Base-by-base conservation (phyloP, 2,888 invertebrate species). In the Drosophila emarginata region DNA sequence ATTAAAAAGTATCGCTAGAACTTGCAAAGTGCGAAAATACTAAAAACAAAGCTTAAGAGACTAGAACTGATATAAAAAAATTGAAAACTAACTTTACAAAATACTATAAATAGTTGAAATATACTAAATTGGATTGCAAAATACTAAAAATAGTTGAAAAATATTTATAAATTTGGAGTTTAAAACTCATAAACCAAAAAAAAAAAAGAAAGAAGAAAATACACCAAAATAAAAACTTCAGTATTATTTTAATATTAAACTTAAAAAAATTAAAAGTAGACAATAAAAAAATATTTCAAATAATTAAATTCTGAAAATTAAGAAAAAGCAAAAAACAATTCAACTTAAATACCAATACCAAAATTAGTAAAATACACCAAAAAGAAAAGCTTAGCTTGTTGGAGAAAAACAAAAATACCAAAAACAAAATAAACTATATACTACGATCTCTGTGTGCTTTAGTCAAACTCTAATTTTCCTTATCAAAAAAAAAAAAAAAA, bases 191-290 rank as follows among this genome's bases (percentile, higher is more conserved):
- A 11, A 64, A 45, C 23, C 51, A 23, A 14, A 59, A 66, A 54
- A 45, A 51, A 5, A 26, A 26, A 26, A 26, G 1, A 0, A 26
- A 4, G 6, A 26, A 5, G 11, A 4, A 50, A 71, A 60, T 64
- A 72, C 64, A 71, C 57, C 69, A 70, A 68, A 57, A 67, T 53
- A 36, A 56, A 76, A 70, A 67, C 36, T 66, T 12, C 82, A 78
- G 78, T 78, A 78, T 78, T 78, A 82, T 79, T 82, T 71, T 57
- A 70, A 21, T 74, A 74, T 39, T 50, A 61, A 62, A 32, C 18
- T 39, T 12, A 18, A 15, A 56, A 61, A 62, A 32, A 14, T 39
- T 12, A 18, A 15, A 56, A 57, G 61, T 56, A 64, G 70, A 70
- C 70, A 72, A 70, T 70, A 70, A 72, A 40, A 40, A 36, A 59